Conservation (phyloP, 2,113 vertebrate genomes). For the Phycodurus eques region DNA sequence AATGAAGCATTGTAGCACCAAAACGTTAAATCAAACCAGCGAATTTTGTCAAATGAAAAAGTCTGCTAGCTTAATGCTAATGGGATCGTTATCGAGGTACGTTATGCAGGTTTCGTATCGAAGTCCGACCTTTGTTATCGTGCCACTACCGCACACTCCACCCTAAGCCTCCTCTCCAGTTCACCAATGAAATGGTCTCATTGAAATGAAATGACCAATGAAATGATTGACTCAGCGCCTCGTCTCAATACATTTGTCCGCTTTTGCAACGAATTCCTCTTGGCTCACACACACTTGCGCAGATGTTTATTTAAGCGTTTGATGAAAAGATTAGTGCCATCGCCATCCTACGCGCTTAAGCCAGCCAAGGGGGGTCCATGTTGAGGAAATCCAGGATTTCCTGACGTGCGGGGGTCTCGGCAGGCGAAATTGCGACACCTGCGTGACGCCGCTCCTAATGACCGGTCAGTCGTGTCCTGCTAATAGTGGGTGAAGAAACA, state of each 20-base stretch:
- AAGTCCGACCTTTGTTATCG: background rate
- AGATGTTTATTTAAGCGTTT: constrained; percentile 76
- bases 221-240: background rate
- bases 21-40: background rate
- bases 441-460: background rate
- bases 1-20: background rate
- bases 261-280: constrained; percentile 15
- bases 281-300: constrained; percentile 25
- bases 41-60: background rate
- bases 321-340: constrained; percentile 79
- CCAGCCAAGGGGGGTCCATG: constrained; percentile 52
- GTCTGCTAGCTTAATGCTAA: background rate
- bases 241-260: background rate
- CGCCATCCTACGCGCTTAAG: constrained; percentile 62
- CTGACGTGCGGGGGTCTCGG: constrained; percentile 38
- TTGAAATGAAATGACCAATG: background rate
- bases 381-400: constrained; percentile 70
- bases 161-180: background rate
- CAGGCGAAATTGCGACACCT: constrained; percentile 24
- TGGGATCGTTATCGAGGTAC: no score
- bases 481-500: constrained; percentile 1
- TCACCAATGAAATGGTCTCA: background rate
- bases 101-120: background rate
- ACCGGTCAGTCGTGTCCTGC: background rate
- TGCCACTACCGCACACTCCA: background rate